These are phyloP conservation scores for Brachirus orientalis DNA, from an alignment of 2,113 vertebrate species.

Conservation along the genomic window DNA sequence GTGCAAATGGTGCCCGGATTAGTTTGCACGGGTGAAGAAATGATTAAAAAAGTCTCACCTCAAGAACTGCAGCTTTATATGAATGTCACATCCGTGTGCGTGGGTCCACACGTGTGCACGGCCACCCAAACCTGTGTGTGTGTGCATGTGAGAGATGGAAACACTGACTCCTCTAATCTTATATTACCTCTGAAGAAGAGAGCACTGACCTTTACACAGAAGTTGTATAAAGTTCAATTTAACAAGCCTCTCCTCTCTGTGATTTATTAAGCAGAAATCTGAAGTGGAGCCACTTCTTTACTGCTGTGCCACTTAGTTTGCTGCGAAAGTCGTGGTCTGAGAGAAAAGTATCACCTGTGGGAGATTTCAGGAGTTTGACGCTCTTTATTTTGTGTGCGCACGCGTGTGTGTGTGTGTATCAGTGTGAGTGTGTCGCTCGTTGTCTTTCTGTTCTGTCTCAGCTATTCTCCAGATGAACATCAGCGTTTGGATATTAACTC, in stretches of 20 bases:
- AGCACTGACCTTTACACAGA: slow-evolving; percentile 81
- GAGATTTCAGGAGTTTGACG: slow-evolving; percentile 29
- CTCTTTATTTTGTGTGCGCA: too few species aligned
- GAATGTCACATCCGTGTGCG: slow-evolving; percentile 29
- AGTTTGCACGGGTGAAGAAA: slow-evolving; percentile 55
- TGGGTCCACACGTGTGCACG: slow-evolving; percentile 31
- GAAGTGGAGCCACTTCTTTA: slow-evolving; percentile 68
- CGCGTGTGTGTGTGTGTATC: slow-evolving; percentile 32
- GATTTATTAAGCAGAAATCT: slow-evolving; percentile 78
- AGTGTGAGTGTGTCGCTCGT: not conserved
- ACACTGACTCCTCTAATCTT: slow-evolving; percentile 79
- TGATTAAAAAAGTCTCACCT: slow-evolving; percentile 79
- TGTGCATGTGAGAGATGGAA: slow-evolving; percentile 72
- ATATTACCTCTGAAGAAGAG: slow-evolving; percentile 78
- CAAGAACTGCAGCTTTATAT: slow-evolving; percentile 34
- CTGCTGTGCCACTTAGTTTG: slow-evolving; percentile 40
- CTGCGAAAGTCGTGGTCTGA: slow-evolving; percentile 33
- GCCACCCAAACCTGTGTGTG: slow-evolving; percentile 30
- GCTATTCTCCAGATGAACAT: slow-evolving; percentile 38
- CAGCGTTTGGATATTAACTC: slow-evolving; percentile 39
- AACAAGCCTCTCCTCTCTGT: slow-evolving; percentile 72
- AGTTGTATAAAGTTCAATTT: slow-evolving; percentile 83
- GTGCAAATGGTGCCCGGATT: slow-evolving; percentile 52
- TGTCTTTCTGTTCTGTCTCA: slow-evolving; percentile 41
- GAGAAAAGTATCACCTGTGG: slow-evolving; percentile 58